Evolutionary conservation across 2,888 invertebrate genomes (phyloP), one percentile per base, ranked within the genome.

Genomic region (Incurvaria masculella): DNA sequence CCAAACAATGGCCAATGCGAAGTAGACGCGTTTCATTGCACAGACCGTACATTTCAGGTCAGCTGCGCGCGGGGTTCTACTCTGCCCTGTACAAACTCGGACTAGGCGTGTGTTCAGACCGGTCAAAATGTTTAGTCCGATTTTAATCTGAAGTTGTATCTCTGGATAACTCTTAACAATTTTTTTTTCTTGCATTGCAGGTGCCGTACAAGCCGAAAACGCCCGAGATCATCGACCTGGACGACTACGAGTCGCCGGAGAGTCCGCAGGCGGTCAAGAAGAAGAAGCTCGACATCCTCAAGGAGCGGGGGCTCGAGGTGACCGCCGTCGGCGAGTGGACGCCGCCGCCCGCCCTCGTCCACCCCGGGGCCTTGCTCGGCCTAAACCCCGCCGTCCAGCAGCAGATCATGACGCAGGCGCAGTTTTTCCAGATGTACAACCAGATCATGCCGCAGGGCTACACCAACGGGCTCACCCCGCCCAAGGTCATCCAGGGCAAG

Each of bases 301-400:
- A 87, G 49, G 87, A 89, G 58, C 82, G 88, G 14, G 89, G 89
- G 0, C 68, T 89, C 3, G 89, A 89, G 61, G 89, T 89, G 2
- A 89, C 89, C 1, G 84, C 89, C 0, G 81, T 89, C 0, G 72
- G 79, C 17, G 64, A 72, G 21, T 52, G 64, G 52, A 18, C 41
- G 4, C 8, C 41, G 6, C 16, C 42, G 3, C 21, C 41, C 8
- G 66, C 68, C 10, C 67, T 69, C 40, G 58, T 59, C 39, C 67
- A 65, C 52, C 44, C 47, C 33, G 26, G 44, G 41, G 45, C 63
- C 17, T 61, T 64, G 16, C 58, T 71, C n/a, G 58, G 72, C 4
- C 60, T 60, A 17, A 75, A 62, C 65, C 80, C 60, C 27, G 73
- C 65, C 42, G 60, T 78, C 1, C 78, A 72, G 42, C 78, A 76